phyloP scores from a whole-genome alignment of 1,140 invertebrate species.

The Cardiocondyla obscurior region DNA sequence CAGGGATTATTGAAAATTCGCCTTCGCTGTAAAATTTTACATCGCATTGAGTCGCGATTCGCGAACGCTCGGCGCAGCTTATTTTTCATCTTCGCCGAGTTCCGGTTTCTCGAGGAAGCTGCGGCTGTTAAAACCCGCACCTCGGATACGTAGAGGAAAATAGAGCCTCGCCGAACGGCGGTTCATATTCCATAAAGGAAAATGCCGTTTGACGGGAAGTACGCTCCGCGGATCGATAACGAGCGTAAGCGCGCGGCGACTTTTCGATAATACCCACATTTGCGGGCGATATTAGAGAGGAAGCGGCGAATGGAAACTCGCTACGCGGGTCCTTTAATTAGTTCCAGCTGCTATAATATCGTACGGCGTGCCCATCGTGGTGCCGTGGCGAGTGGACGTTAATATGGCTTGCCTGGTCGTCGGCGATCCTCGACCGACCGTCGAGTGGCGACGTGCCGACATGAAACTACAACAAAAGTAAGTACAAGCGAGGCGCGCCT shows the following conservation, averaged over 20 bases:
- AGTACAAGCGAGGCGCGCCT: conserved; percentile 46
- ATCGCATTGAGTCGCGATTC: background rate
- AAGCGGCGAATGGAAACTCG: conserved; percentile 16
- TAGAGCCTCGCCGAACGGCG: background rate
- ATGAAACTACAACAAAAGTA: conserved; percentile 80
- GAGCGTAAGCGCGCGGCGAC: background rate
- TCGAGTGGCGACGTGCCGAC: conserved; percentile 84
- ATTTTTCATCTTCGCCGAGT: background rate
- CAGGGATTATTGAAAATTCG: background rate
- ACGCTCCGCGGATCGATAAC: background rate
- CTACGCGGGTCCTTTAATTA: conserved; percentile 74
- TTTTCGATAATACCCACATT: conserved; percentile 19
- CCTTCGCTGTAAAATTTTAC: background rate
- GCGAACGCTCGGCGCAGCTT: background rate
- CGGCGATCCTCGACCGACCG: conserved; percentile 84
- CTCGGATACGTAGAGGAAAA: background rate
- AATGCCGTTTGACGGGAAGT: background rate
- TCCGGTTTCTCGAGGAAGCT: background rate
- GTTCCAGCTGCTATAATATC: conserved; percentile 87
- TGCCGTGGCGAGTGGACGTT: conserved; percentile 85
- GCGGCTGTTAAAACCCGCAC: background rate
- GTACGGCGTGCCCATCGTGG: conserved; percentile 84
- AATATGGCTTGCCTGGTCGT: conserved; percentile 86
- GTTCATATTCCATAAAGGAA: background rate
- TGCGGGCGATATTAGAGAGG: background rate